A percentile compares a stretch with the other conserved stretches of the same genome.
These are phyloP conservation scores for Dendropsophus ebraccatus DNA, from an alignment of 2,113 vertebrate species.

Conservation along the genomic window DNA sequence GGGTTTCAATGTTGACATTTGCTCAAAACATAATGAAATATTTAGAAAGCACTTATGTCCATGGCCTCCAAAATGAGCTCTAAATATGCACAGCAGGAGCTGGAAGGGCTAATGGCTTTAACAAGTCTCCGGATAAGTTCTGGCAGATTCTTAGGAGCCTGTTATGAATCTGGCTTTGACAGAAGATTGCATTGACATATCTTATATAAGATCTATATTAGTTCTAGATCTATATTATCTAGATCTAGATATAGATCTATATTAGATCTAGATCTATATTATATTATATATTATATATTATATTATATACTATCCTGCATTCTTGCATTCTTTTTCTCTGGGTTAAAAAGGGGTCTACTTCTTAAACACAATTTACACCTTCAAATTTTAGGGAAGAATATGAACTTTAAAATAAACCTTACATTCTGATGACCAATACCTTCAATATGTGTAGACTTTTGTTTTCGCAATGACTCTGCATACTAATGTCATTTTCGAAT, in stretches of 20 bases:
- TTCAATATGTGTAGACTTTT: background rate
- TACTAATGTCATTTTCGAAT: background rate
- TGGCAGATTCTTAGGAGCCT: background rate
- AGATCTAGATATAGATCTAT: no score
- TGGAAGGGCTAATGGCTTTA: slow-evolving; percentile 22
- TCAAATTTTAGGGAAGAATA: background rate
- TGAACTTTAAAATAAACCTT: background rate
- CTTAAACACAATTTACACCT: background rate
- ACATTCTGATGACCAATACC: background rate
- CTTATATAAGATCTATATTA: background rate
- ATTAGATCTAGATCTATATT: no score
- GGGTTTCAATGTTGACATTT: slow-evolving; percentile 39
- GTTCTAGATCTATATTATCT: no score
- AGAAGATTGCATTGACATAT: background rate
- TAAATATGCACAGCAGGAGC: slow-evolving; percentile 25
- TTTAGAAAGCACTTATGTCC: slow-evolving; percentile 30
- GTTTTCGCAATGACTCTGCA: background rate
- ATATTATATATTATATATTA: no score
- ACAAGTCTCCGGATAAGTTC: background rate
- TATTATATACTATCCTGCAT: background rate
- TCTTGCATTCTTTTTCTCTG: background rate
- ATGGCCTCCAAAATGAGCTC: background rate
- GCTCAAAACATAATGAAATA: slow-evolving; percentile 41
- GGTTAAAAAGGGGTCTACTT: background rate
- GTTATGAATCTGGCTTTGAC: background rate